Percentiles rank a stretch among this genome's conserved stretches.
phyloP scores from a whole-genome alignment of 2,888 invertebrate species.

The Pharmacophagus antenor region DNA sequence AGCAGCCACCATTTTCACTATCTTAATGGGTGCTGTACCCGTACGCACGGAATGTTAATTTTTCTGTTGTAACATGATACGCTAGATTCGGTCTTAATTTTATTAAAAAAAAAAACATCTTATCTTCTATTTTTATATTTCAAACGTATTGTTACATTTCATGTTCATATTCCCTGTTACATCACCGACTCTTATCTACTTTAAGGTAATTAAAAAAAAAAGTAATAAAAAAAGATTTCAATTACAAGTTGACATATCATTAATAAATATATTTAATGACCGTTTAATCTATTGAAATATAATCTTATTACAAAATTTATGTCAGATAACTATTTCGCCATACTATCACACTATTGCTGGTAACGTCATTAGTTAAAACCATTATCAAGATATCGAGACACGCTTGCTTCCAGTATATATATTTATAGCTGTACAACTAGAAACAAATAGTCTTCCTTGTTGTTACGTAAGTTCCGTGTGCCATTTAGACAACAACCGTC shows the following conservation, averaged over 20 bases:
- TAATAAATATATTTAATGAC: background rate
- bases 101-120: too few species aligned
- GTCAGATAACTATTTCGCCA: too few species aligned
- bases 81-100: background rate
- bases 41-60: slow-evolving; percentile 14
- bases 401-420: slow-evolving; percentile 23
- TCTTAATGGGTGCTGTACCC: slow-evolving; percentile 43
- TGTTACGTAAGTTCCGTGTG: slow-evolving; percentile 26
- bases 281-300: background rate
- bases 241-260: background rate
- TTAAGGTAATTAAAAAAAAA: too few species aligned
- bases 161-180: too few species aligned
- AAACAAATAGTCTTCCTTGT: slow-evolving; percentile 25
- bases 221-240: too few species aligned
- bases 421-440: slow-evolving; percentile 26
- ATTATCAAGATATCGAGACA: background rate
- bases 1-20: slow-evolving; percentile 53
- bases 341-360: background rate
- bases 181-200: too few species aligned
- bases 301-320: too few species aligned
- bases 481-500: slow-evolving; percentile 17
- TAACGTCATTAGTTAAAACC: background rate
- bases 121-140: too few species aligned
- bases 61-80: background rate
- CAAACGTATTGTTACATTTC: too few species aligned